These are phyloP conservation scores for Alethe diademata DNA, from an alignment of 2,113 vertebrate species.

Conservation along the genomic window DNA sequence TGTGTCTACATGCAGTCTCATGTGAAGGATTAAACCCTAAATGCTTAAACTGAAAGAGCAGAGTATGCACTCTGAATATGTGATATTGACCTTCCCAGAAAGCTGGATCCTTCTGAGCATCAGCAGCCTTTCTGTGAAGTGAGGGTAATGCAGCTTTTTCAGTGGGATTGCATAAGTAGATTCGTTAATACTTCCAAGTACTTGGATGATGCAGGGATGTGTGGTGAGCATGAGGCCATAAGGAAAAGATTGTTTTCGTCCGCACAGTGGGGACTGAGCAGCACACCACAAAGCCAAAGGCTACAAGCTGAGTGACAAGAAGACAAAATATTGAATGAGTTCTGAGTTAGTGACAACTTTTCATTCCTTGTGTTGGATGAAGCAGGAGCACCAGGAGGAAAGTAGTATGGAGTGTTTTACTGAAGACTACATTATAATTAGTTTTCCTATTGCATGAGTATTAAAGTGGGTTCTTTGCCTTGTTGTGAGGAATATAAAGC, in stretches of 20 bases:
- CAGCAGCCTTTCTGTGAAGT: not conserved
- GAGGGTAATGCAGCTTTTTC: not conserved
- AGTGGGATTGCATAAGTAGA: not conserved
- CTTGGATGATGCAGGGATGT: not conserved
- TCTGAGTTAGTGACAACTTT: not conserved
- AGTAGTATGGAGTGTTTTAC: not conserved
- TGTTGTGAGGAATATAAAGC: not conserved
- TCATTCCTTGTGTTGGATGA: not conserved
- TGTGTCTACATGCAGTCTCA: not conserved
- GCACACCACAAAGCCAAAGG: fast-evolving
- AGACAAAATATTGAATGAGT: not conserved
- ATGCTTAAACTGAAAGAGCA: not conserved
- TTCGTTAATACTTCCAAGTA: not conserved
- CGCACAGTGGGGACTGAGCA: not conserved
- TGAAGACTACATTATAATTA: not conserved
- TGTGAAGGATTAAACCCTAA: not conserved
- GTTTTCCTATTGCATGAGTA: not conserved
- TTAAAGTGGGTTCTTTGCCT: not conserved
- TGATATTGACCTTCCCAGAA: not conserved
- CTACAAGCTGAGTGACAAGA: not conserved
- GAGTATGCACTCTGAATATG: not conserved
- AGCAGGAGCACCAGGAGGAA: not conserved
- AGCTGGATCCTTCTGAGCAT: not conserved
- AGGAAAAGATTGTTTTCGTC: not conserved
- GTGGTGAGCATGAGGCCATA: not conserved